Evolutionary conservation across 2,888 invertebrate species (phyloP).

Genomic region (Atherix ibis): DNA sequence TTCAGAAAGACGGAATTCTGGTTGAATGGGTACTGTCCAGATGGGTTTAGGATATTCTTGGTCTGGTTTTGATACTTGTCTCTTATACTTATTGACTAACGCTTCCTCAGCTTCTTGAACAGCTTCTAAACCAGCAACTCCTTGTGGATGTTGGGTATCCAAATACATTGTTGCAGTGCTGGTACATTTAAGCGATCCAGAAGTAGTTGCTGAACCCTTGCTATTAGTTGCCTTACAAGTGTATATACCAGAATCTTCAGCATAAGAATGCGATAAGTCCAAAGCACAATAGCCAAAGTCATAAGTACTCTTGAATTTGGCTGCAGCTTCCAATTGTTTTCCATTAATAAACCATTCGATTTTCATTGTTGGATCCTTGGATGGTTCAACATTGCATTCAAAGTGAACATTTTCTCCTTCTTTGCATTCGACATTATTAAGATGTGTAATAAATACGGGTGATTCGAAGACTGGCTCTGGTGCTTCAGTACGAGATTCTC

Average conservation of each 20-base stretch:
- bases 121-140: conserved; percentile 73
- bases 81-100: conserved; percentile 51
- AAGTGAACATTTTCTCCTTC: conserved; percentile 83
- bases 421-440: conserved; percentile 76
- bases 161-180: conserved; percentile 63
- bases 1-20: conserved; percentile 67
- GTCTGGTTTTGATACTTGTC: conserved; percentile 55
- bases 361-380: conserved; percentile 76
- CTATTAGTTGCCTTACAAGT: conserved; percentile 80
- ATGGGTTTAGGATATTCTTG: conserved; percentile 68
- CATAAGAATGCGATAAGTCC: conserved; percentile 73
- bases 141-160: conserved; percentile 92
- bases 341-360: conserved; percentile 95
- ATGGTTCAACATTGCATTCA: conserved; percentile 82
- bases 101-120: conserved; percentile 81
- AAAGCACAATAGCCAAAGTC: conserved; percentile 94
- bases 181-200: conserved; percentile 73
- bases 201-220: conserved; percentile 78
- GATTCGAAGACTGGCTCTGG: conserved; percentile 68
- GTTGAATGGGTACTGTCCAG: conserved; percentile 67
- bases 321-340: conserved; percentile 70
- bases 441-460: conserved; percentile 78
- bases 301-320: conserved; percentile 81
- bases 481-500: conserved; percentile 45
- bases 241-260: conserved; percentile 84